Base-by-base conservation (phyloP, 64 coral and sea anemone species). In the Pachyseris speciosa region DNA sequence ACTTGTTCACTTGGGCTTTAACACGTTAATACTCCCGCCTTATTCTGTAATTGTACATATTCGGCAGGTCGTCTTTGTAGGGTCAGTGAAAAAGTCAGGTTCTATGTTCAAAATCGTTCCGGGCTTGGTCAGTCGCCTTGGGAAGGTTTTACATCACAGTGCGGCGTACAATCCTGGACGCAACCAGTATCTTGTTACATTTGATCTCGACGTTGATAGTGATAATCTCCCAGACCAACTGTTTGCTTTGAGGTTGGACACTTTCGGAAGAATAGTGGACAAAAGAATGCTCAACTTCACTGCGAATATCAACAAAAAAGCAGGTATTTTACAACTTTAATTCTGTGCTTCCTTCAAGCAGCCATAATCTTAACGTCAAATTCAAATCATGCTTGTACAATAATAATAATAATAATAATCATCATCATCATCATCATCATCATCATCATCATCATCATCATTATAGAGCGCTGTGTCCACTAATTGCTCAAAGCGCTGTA, bases 121-220 rank as follows among this genome's bases (percentile, higher is more conserved):
- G 10, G 51, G 32, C 6, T 9, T 58, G 32, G 15, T 93, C 36
- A 55, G 49, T 12, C 28, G 2, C 4, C 68, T 33, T 40, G 94
- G 94, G 22, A 68, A 89, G 13, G 90, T 64, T 9, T 84, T 96
- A 41, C 94, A 92, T 55, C 94, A 96, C 29, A 88, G 90, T 16
- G 29, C 88, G 5, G 80, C 90, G 2, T 93, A 86, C 60, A 96
- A 96, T 66, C 85, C 85, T 1, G 74, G 73, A 36, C 68, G 52
- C 28, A 88, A 96, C 58, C 67, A 96, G 20, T 96, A 96, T 44
- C 51, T 93, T 52, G 85, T 96, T 41, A 90, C 94, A 4, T 96
- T 93, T 84, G 94, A 96, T 27, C 85, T 78, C 43, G 94, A 96
- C 44, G 52, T 88, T 15, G 83, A 96, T 42, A 57, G 50, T 31